These are phyloP conservation scores for Suricata suricatta DNA, from an alignment of 2,113 vertebrate species.

Conservation along the genomic window DNA sequence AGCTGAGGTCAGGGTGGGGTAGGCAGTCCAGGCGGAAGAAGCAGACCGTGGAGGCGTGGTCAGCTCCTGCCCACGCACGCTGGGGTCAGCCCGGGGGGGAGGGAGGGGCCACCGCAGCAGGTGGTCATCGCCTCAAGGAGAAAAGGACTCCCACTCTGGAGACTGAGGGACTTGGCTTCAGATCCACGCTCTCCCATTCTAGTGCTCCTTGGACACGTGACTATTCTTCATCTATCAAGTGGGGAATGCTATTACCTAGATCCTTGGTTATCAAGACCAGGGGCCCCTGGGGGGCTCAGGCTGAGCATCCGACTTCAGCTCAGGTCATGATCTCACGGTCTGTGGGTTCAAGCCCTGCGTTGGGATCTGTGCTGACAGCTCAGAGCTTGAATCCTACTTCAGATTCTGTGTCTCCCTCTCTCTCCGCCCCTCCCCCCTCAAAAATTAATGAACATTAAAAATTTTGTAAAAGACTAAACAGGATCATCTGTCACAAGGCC, in stretches of 20 bases:
- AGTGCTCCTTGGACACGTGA: accelerated
- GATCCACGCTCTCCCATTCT: background rate
- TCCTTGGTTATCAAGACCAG: background rate
- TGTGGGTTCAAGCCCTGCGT: too few relatives aligned
- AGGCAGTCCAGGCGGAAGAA: background rate
- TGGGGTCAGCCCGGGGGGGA: background rate
- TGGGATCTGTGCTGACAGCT: too few relatives aligned
- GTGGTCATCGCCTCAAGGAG: background rate
- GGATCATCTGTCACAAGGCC: background rate
- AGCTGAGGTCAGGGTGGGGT: accelerated
- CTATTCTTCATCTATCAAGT: background rate
- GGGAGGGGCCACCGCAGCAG: background rate
- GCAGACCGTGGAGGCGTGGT: background rate
- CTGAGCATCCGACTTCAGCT: too few relatives aligned
- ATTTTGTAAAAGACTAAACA: too few relatives aligned
- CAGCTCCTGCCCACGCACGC: background rate
- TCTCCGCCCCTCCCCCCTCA: too few relatives aligned
- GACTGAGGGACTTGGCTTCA: background rate
- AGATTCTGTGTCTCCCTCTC: too few relatives aligned
- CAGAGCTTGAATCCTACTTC: too few relatives aligned
- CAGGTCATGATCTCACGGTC: too few relatives aligned
- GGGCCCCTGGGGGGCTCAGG: too few relatives aligned
- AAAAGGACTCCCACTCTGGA: background rate
- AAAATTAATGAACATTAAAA: too few relatives aligned
- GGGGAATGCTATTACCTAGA: background rate